Conservation (phyloP, 2,113 vertebrate species). For the Triplophysa tibetana region DNA sequence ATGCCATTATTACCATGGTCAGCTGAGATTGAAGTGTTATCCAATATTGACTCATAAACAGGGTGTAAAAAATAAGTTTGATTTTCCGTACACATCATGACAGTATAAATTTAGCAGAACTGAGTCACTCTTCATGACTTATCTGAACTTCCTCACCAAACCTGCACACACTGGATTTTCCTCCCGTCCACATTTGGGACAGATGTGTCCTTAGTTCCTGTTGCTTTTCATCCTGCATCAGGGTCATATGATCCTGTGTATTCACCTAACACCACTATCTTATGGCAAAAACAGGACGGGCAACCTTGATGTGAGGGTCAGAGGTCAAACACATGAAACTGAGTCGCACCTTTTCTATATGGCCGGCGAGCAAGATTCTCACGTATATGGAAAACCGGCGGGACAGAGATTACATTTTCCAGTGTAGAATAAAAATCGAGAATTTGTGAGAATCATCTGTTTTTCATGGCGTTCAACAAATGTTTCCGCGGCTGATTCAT, state of each 20-base stretch:
- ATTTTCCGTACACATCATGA: neutral
- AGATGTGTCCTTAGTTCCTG: conserved; percentile 7
- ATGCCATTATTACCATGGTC: no score
- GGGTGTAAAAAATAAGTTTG: neutral
- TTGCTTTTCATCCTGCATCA: conserved; percentile 23
- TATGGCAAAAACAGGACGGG: conserved; percentile 50
- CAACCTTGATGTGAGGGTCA: conserved; percentile 40
- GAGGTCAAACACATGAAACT: conserved; percentile 44
- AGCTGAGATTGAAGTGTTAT: no score
- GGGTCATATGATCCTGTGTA: conserved; percentile 32
- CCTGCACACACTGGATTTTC: conserved; percentile 15
- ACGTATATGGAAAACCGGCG: conserved; percentile 41
- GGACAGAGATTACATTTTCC: conserved; percentile 14
- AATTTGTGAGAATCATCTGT: neutral
- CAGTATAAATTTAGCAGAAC: neutral
- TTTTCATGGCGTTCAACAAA: neutral
- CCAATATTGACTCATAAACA: neutral
- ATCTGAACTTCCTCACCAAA: conserved; percentile 4
- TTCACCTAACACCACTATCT: conserved; percentile 23
- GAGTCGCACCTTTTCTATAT: conserved; percentile 11
- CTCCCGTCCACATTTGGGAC: neutral
- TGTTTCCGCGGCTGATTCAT: conserved; percentile 10
- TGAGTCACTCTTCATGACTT: neutral
- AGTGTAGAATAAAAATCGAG: neutral
- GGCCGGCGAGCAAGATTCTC: conserved; percentile 17